Conservation (phyloP, 2,888 invertebrate genomes). For the Lobophora halterata region DNA sequence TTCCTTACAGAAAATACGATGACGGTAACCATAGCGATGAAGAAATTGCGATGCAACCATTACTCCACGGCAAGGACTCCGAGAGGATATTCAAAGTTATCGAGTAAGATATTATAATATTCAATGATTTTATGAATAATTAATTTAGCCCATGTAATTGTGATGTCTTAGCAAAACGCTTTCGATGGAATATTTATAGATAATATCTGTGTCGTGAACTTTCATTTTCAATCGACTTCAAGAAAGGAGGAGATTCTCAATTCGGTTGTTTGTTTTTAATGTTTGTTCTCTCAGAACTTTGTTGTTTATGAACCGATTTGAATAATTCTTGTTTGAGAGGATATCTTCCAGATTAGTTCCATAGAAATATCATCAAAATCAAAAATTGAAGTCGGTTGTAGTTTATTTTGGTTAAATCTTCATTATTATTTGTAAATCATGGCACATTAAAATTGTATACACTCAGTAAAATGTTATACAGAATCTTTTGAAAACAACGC, state of each 20-base stretch:
- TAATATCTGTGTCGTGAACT: slow-evolving; percentile 45
- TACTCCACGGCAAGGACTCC: slow-evolving; percentile 83
- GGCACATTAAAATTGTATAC: slow-evolving; percentile 66
- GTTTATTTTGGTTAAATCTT: no score
- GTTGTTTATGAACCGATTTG: no score
- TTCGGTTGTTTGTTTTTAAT: no score
- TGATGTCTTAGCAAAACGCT: slow-evolving; percentile 17
- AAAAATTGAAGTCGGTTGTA: no score
- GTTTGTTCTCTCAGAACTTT: no score
- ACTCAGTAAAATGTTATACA: slow-evolving; percentile 40
- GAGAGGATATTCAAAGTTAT: slow-evolving; percentile 84
- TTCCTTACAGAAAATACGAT: slow-evolving; percentile 57
- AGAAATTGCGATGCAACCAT: slow-evolving; percentile 88
- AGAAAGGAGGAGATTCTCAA: no score
- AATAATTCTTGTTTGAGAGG: no score
- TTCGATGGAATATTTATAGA: slow-evolving; percentile 25
- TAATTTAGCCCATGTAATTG: slow-evolving; percentile 7
- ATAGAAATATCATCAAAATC: no score
- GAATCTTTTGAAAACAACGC: slow-evolving; percentile 24
- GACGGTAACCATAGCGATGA: slow-evolving; percentile 82
- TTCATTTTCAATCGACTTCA: no score
- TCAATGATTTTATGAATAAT: no score
- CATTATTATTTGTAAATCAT: slow-evolving; percentile 56
- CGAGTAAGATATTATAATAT: slow-evolving; percentile 77
- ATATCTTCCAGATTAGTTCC: no score